Evolutionary conservation across 2,797 vertebrate species (phyloP).

Genomic region (Hylomyscus alleni): DNA sequence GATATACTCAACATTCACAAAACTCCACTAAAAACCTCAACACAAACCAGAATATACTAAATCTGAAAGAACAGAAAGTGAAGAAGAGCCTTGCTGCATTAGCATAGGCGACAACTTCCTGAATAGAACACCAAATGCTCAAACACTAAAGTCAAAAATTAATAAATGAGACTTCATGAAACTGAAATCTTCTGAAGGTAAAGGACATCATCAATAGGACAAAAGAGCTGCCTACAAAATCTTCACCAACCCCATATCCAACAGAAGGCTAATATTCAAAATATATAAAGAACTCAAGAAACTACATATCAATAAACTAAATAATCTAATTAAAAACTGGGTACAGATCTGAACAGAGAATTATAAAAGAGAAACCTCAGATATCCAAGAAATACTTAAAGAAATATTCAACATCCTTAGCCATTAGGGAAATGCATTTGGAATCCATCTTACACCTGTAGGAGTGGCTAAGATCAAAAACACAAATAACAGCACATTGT

Average conservation of each 20-base stretch:
- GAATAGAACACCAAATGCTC: not conserved
- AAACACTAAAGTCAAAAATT: not conserved
- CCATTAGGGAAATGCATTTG: not conserved
- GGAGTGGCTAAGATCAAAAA: not conserved
- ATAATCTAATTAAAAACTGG: not conserved
- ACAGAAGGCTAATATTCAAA: not conserved
- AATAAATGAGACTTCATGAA: not conserved
- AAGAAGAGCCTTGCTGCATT: not conserved
- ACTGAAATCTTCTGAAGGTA: not conserved
- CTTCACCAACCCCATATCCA: too few relatives aligned
- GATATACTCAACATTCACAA: not conserved
- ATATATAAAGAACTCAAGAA: not conserved
- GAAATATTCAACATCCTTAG: not conserved
- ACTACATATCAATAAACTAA: not conserved
- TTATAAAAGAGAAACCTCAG: not conserved
- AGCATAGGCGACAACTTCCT: not conserved
- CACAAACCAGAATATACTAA: not conserved
- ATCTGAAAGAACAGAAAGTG: not conserved
- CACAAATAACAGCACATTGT: not conserved
- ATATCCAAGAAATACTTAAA: not conserved
- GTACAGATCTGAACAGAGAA: not conserved
- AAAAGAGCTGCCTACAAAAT: not conserved
- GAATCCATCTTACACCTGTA: not conserved
- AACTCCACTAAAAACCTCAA: too few relatives aligned
- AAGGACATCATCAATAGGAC: not conserved